A percentile compares a stretch with the other conserved stretches of the same genome.
phyloP scores from a whole-genome alignment of 2,888 invertebrate species.

The Calameuta idolon region DNA sequence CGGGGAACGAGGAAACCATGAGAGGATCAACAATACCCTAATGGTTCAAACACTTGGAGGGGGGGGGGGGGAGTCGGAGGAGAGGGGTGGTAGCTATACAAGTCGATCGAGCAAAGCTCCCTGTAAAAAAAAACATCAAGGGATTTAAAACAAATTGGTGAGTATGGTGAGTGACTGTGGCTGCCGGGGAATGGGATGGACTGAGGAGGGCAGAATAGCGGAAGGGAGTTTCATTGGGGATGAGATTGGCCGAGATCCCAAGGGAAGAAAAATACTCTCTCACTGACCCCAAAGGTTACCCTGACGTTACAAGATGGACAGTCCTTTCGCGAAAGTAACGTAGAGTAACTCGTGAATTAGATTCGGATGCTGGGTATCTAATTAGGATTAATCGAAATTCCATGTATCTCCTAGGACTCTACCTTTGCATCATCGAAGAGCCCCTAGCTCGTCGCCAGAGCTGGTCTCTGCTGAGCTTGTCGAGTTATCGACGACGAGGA shows the following conservation, averaged over 20 bases:
- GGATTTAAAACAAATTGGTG: slow-evolving; percentile 5
- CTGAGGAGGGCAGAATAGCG: background rate
- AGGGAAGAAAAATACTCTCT: slow-evolving; percentile 40
- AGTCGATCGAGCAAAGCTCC: background rate
- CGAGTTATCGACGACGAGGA: background rate
- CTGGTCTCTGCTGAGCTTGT: background rate
- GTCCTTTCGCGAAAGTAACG: slow-evolving; percentile 1
- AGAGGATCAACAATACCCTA: background rate
- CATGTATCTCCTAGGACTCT: background rate
- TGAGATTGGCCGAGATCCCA: slow-evolving; percentile 40
- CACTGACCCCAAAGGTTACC: slow-evolving; percentile 33
- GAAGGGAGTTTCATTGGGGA: slow-evolving; percentile 11
- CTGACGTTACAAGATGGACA: slow-evolving; percentile 35
- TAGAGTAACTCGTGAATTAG: background rate
- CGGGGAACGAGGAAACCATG: background rate
- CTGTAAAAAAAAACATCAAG: background rate
- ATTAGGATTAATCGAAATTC: background rate
- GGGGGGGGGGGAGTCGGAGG: too few relatives aligned
- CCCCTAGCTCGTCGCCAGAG: background rate
- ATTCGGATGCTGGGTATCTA: background rate
- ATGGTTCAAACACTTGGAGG: background rate
- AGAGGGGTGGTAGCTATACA: background rate
- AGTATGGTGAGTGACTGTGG: background rate
- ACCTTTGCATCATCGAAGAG: background rate
- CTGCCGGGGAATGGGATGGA: background rate